phyloP scores from a whole-genome alignment of 2,888 invertebrate species.

The Noctua comes region DNA sequence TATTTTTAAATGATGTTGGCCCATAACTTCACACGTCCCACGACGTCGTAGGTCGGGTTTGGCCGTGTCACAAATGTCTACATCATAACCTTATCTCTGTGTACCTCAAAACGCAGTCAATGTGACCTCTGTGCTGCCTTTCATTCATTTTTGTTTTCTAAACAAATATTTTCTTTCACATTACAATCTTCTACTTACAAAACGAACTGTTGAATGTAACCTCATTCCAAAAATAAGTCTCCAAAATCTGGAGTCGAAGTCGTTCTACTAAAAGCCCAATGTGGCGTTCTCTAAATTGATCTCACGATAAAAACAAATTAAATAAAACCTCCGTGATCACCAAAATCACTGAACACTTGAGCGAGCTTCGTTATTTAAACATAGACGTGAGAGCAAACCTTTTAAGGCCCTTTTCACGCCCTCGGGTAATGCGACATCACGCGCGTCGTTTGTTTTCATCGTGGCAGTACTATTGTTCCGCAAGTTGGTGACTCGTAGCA shows the following conservation, averaged over 20 bases:
- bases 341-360: constrained; percentile 37
- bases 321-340: constrained; percentile 17
- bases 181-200: background rate
- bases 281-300: constrained; percentile 20
- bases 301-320: constrained; percentile 36
- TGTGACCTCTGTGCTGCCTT: background rate
- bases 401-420: background rate
- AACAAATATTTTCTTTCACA: too few species aligned
- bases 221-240: background rate
- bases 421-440: background rate
- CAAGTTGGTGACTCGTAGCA: background rate
- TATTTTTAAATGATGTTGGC: background rate
- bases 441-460: background rate
- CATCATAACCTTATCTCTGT: background rate
- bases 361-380: constrained; percentile 17
- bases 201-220: background rate
- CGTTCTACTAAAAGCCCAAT: constrained; percentile 3
- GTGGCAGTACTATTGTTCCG: background rate
- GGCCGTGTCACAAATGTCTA: background rate
- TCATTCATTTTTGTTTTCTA: background rate
- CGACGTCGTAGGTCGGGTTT: background rate
- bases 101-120: background rate
- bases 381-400: constrained; percentile 8
- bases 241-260: background rate
- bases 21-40: background rate